Percentiles rank a stretch among this genome's conserved stretches.
phyloP scores from a whole-genome alignment of 2,797 vertebrate species.

The Semotilus atromaculatus region DNA sequence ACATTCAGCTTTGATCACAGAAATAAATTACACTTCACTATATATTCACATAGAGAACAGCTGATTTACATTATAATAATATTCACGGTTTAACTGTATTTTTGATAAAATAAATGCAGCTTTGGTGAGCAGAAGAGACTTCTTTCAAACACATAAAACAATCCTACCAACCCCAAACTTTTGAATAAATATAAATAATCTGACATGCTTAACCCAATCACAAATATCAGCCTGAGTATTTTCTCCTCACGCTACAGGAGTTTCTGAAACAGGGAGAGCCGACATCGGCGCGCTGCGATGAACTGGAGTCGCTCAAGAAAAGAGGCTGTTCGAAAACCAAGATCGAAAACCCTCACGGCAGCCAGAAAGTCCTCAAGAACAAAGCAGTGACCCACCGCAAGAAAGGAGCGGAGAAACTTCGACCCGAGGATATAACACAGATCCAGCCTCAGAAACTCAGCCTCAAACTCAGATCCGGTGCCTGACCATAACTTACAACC shows the following conservation, averaged over 20 bases:
- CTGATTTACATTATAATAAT: neutral
- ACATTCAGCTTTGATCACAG: neutral
- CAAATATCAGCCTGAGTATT: neutral
- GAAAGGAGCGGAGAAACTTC: slow-evolving; percentile 82
- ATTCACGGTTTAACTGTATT: neutral
- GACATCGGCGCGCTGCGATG: slow-evolving; percentile 94
- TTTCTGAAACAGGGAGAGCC: slow-evolving; percentile 91
- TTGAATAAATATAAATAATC: neutral
- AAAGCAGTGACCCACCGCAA: slow-evolving; percentile 87
- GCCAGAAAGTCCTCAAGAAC: slow-evolving; percentile 72
- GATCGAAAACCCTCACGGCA: slow-evolving; percentile 90
- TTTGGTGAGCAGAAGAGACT: neutral
- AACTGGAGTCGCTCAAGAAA: slow-evolving; percentile 86
- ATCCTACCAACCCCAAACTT: neutral
- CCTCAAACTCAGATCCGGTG: slow-evolving; percentile 90
- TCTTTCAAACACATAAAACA: neutral
- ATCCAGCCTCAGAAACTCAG: slow-evolving; percentile 93
- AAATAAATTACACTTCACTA: neutral
- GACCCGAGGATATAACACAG: slow-evolving; percentile 92
- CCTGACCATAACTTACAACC: neutral
- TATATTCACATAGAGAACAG: neutral
- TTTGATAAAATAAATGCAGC: neutral
- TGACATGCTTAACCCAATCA: neutral
- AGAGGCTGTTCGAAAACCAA: slow-evolving; percentile 77
- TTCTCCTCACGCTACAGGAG: slow-evolving; percentile 67